These are phyloP conservation scores for Eilema depressum DNA, from an alignment of 2,888 invertebrate species.

Conservation along the genomic window DNA sequence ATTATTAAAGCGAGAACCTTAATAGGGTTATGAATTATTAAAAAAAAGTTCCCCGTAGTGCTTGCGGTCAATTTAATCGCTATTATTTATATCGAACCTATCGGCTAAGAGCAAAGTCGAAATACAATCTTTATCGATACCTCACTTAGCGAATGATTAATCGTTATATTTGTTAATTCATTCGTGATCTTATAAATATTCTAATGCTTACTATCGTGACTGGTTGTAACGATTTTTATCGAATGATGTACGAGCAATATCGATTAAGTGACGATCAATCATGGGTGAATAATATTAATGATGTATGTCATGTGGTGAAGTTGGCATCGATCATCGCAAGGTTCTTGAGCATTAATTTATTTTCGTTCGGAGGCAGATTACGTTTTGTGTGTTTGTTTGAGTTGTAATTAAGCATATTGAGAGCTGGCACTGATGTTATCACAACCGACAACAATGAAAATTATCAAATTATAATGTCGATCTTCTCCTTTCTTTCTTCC, in stretches of 20 bases:
- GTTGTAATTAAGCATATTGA: not conserved
- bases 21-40: constrained; percentile 75
- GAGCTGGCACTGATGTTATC: too few relatives aligned
- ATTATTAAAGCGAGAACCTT: constrained; percentile 74
- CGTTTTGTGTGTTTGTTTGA: constrained; percentile 40
- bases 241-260: constrained; percentile 64
- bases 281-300: constrained; percentile 77
- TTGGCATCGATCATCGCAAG: constrained; percentile 73
- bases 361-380: constrained; percentile 41
- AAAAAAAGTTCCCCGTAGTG: constrained; percentile 73
- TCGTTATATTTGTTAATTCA: constrained; percentile 49
- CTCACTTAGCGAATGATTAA: constrained; percentile 44
- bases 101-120: constrained; percentile 43
- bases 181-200: constrained; percentile 54
- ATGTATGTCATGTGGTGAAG: constrained; percentile 68
- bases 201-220: constrained; percentile 60
- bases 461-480: too few relatives aligned
- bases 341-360: constrained; percentile 56
- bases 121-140: constrained; percentile 49
- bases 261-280: constrained; percentile 72
- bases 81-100: constrained; percentile 68
- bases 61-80: constrained; percentile 72
- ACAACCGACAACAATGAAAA: not conserved
- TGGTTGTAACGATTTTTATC: constrained; percentile 49
- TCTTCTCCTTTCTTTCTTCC: too few relatives aligned